Percentiles rank a stretch among this genome's conserved stretches.
phyloP scores from a whole-genome alignment of 2,797 vertebrate genomes.

The Silurus aristotelis region DNA sequence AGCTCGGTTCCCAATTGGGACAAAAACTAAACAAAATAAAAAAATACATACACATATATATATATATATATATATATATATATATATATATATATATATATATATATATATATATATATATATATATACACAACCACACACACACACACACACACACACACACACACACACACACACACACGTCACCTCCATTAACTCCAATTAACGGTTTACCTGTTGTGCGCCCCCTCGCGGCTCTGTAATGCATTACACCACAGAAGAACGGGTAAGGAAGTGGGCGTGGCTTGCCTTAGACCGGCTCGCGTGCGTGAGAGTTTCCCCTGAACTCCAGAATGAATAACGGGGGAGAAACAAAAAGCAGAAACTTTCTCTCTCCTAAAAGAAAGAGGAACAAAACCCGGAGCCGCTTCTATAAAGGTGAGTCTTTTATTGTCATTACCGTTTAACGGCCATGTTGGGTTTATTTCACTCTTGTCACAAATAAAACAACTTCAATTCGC shows the following conservation, averaged over 20 bases:
- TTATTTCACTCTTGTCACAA: neutral
- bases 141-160: too few relatives aligned
- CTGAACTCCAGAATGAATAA: neutral
- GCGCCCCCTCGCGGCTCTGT: neutral
- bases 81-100: too few relatives aligned
- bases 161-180: too few relatives aligned
- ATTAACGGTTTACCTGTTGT: neutral
- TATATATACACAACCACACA: too few relatives aligned
- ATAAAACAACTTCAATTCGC: too few relatives aligned
- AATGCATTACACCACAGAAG: neutral
- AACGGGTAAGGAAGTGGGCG: conserved; percentile 19
- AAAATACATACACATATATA: too few relatives aligned
- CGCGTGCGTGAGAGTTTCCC: neutral
- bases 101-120: too few relatives aligned
- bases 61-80: too few relatives aligned
- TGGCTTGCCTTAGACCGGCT: neutral
- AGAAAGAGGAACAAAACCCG: neutral
- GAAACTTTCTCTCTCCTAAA: neutral
- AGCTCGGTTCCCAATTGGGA: too few relatives aligned
- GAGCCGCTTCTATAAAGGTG: neutral
- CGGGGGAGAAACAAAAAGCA: neutral
- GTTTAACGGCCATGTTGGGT: neutral
- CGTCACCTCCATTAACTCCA: too few relatives aligned
- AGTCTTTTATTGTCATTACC: neutral
- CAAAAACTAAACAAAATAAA: too few relatives aligned